Evolutionary conservation across 1,140 invertebrate species (phyloP).

Genomic region (Nasonia giraulti): DNA sequence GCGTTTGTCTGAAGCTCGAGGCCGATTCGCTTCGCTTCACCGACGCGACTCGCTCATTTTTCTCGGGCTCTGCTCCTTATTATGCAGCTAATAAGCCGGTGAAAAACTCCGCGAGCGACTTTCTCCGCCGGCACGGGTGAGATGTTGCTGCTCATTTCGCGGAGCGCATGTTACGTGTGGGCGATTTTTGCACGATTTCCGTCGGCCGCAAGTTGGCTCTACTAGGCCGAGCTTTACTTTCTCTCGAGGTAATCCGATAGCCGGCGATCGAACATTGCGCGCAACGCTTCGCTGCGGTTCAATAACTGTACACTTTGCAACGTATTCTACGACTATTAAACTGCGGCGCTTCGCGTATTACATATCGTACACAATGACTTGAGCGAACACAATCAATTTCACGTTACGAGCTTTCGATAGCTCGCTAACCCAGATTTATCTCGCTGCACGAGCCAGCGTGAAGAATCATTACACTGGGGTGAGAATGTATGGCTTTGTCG

Average conservation of each 20-base stretch:
- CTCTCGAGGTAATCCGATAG: too few species aligned
- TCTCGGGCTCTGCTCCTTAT: background rate
- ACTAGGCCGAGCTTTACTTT: too few species aligned
- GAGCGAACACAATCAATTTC: background rate
- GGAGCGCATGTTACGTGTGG: background rate
- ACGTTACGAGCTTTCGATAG: background rate
- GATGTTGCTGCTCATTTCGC: background rate
- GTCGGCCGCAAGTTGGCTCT: too few species aligned
- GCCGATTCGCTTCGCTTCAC: constrained; percentile 19
- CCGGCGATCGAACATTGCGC: too few species aligned
- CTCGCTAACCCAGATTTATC: background rate
- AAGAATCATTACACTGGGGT: constrained; percentile 10
- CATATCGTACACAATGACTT: background rate
- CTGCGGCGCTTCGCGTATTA: too few species aligned
- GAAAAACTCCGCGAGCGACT: constrained; percentile 2
- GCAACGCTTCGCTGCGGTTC: too few species aligned
- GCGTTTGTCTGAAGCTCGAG: constrained; percentile 55
- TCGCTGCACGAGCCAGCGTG: background rate
- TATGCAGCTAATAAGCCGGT: background rate
- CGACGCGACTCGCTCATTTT: background rate
- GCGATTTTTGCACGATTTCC: background rate
- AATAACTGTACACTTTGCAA: too few species aligned
- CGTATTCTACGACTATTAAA: too few species aligned
- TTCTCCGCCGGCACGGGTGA: background rate
- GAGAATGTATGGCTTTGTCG: constrained; percentile 27